Base-by-base conservation (phyloP, 2,113 vertebrate species). In the Sinocyclocheilus anshuiensis region DNA sequence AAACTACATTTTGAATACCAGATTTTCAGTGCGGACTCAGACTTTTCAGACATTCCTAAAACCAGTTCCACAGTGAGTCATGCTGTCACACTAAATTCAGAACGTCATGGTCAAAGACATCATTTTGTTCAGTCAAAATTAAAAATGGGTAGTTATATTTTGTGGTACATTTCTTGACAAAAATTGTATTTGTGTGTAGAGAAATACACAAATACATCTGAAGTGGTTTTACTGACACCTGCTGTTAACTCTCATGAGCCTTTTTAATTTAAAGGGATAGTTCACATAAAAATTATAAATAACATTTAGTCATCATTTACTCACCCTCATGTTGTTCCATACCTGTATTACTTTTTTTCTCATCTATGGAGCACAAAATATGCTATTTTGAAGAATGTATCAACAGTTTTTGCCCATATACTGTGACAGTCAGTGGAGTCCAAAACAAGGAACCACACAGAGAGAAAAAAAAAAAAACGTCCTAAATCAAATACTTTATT, bases 211-310 rank as follows among this genome's bases (percentile, higher is more conserved):
- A 33, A 84, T 12, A 22, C 63, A 59, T 76, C 75, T 77, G 12
- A 55, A 29, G 83, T 88, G 69, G 50, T 48, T 89, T 82, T 88
- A 86, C 88, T 88, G 88, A 88, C 86, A 90, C 88, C 88, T 88
- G 88, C 83, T 86, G 86, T 86, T 45, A 69, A 24, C 57, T 77
- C 74, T 59, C 65, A 75, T 45, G 12, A 75, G 61, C 59, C 39
- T 48, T 10, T 33, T 69, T 6, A 33, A 29, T 67, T 67, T 67
- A 67, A 29, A 29, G 29, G 2, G 29, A 29, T 29, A 29, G 2
- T 29, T 29, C 29, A 29, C 29, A 29, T 29, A 29, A 29, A 29
- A 29, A 29, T 29, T 2, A 29, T 29, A 29, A 29, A 29, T 29
- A 29, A 22, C 10, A 11, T 18, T 72, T 1, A 36, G 33, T 72